Evolutionary conservation across 2,797 vertebrate species (phyloP).

Genomic region (Molossus molossus): DNA sequence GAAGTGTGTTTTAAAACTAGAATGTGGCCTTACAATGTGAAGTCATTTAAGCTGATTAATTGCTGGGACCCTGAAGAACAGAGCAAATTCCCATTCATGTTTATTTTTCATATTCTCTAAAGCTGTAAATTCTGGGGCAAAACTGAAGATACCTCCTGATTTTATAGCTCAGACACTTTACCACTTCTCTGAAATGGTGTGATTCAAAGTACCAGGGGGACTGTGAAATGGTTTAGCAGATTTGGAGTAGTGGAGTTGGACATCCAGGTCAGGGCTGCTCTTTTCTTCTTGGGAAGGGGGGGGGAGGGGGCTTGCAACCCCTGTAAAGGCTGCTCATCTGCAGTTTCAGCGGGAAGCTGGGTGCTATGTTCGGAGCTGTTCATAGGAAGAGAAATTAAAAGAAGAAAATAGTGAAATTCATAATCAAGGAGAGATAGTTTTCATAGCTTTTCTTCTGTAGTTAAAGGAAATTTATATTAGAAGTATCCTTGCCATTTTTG

Average conservation of each 20-base stretch:
- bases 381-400: conserved; percentile 32
- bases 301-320: background rate
- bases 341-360: background rate
- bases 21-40: background rate
- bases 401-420: background rate
- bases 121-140: background rate
- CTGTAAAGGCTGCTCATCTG: background rate
- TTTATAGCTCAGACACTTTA: background rate
- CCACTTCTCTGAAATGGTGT: background rate
- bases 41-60: conserved; percentile 18
- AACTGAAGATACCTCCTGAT: background rate
- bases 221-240: background rate
- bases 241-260: background rate
- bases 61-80: background rate
- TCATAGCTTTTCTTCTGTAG: background rate
- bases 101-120: conserved; percentile 7
- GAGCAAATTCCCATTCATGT: background rate
- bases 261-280: background rate
- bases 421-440: background rate
- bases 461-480: conserved; percentile 46
- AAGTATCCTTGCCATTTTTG: background rate
- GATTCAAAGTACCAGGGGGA: background rate
- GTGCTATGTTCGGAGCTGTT: background rate
- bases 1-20: conserved; percentile 1
- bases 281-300: background rate